Base-by-base conservation (phyloP, 1,140 invertebrate species). In the Sweltsa coloradensis region DNA sequence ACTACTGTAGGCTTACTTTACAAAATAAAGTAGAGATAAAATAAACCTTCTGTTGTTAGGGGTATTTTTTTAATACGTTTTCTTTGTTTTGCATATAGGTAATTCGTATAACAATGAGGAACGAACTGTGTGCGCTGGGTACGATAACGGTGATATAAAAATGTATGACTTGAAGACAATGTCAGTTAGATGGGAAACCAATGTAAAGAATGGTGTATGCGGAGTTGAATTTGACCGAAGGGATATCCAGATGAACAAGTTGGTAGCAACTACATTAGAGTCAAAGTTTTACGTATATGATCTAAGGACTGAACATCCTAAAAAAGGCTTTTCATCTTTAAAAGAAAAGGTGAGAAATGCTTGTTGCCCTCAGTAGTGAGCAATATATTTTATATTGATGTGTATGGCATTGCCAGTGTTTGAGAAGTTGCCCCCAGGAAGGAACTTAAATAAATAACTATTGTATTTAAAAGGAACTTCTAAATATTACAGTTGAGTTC, bases 81-180 rank as follows among this genome's bases (percentile, higher is more conserved):
- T 47, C 41, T 55, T 54, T 47, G 37, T 39, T 39, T 54, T 58
- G 18, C 51, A 24, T 26, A 5, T 16, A 77, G 75, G 78, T 2
- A 85, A 97, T 69, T 83, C 88, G 0, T 91, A 82, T 59, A 91
- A 85, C 61, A 75, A 80, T 18, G 73, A 85, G 25, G 91, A 97
- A 57, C 70, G 92, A 46, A 72, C 87, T 46, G 78, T 97, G 1
- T 81, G 79, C 49, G 84, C 91, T 29, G 94, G 93, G 3, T 97
- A 95, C 64, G 93, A 97, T 59, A 97, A 97, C 69, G 94, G 94
- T 0, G 94, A 97, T 64, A 65, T 97, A 0, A 97, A 97, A 70
- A 75, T 97, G 63, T 97, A 94, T 65, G 91, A 97, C 69, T 67
- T 97, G n/a, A 75, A 79, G 53, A 76, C 74, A 11, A 89, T 95